phyloP scores from a whole-genome alignment of 2,113 vertebrate species.

The Microcebus murinus region DNA sequence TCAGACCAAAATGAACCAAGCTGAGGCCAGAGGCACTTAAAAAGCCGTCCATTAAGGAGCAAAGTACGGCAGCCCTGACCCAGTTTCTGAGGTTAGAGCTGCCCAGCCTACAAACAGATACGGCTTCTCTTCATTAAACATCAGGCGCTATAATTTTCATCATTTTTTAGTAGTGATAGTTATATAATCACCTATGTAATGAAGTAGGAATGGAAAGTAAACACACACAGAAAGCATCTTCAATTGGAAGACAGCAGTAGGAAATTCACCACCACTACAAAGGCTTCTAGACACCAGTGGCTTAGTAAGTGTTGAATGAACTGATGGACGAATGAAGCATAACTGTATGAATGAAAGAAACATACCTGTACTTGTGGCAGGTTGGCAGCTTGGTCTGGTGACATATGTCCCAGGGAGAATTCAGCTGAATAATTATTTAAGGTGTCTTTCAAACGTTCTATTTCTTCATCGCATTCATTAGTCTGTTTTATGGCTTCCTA shows the following conservation, averaged over 20 bases:
- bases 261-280: not conserved
- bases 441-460: conserved; percentile 82
- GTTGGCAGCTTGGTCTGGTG: conserved; percentile 28
- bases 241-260: not conserved
- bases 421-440: conserved; percentile 79
- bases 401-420: conserved; percentile 63
- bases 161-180: not conserved
- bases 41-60: not conserved
- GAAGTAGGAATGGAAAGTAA: not conserved
- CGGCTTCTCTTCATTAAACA: not conserved
- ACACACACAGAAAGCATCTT: not conserved
- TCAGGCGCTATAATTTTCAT: not conserved
- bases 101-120: not conserved
- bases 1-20: not conserved
- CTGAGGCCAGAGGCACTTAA: not conserved
- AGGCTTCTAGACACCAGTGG: not conserved
- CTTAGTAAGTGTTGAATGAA: not conserved
- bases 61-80: not conserved
- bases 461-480: conserved; percentile 84
- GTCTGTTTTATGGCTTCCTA: conserved; percentile 85
- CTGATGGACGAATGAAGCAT: not conserved
- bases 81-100: not conserved
- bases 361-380: conserved; percentile 82
- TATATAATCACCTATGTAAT: not conserved
- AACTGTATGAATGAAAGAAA: not conserved